These are phyloP conservation scores for Atractosteus spatula DNA, from an alignment of 2,113 vertebrate species.

Conservation along the genomic window DNA sequence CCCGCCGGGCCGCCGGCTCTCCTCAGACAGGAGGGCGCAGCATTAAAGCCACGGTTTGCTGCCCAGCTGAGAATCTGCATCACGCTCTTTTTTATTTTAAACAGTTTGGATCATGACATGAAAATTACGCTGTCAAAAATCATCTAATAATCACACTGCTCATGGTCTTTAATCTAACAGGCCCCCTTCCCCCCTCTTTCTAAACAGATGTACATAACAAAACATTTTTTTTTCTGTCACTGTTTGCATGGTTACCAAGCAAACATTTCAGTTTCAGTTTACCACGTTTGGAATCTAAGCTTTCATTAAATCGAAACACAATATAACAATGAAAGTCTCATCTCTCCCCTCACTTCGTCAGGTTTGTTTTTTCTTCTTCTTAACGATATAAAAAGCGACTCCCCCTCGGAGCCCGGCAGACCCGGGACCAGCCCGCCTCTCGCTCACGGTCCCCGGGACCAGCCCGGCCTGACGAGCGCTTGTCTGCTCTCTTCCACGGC, in stretches of 20 bases:
- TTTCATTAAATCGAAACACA: constrained; percentile 22
- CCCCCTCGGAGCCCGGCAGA: too few relatives aligned
- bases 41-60: constrained; percentile 33
- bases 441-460: too few relatives aligned
- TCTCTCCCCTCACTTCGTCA: constrained; percentile 17
- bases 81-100: constrained; percentile 18
- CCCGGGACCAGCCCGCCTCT: too few relatives aligned
- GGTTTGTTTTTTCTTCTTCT: background rate
- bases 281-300: constrained; percentile 21
- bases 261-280: constrained; percentile 40
- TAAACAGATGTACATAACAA: constrained; percentile 26
- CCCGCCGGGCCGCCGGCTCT: constrained; percentile 51
- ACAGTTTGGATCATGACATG: constrained; percentile 26
- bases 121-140: constrained; percentile 44
- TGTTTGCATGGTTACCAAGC: constrained; percentile 40
- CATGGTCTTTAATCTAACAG: constrained; percentile 3
- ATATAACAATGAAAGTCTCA: constrained; percentile 22
- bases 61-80: constrained; percentile 7
- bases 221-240: constrained; percentile 22
- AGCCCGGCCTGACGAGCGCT: too few relatives aligned
- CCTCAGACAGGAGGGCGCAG: constrained; percentile 50
- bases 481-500: too few relatives aligned
- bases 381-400: constrained; percentile 5
- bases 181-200: background rate
- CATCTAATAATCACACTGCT: constrained; percentile 10